phyloP scores from a whole-genome alignment of 2,797 vertebrate genomes.

The Decapterus maruadsi region DNA sequence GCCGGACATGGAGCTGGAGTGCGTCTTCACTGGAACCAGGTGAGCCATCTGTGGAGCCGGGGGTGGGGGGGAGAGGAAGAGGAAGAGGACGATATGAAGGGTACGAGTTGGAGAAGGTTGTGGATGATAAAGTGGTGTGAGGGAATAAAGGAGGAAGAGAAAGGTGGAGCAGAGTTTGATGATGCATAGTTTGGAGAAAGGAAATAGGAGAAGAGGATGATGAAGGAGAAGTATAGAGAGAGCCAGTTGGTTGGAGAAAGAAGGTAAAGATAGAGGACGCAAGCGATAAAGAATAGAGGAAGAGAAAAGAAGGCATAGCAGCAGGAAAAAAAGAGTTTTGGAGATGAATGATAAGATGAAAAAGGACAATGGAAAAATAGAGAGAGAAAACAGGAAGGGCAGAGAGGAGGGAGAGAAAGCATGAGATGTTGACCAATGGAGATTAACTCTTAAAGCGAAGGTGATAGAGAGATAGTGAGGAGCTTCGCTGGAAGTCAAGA shows the following conservation, averaged over 20 bases:
- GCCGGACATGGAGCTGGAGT: conserved; percentile 91
- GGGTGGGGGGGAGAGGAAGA: neutral
- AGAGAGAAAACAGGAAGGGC: neutral
- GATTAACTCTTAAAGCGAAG: neutral
- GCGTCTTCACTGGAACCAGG: conserved; percentile 94
- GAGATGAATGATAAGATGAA: neutral
- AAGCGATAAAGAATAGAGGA: neutral
- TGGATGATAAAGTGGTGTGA: neutral
- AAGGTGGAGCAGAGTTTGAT: neutral
- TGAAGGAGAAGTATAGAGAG: neutral
- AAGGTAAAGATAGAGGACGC: neutral
- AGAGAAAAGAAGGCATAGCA: neutral
- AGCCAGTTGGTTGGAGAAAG: neutral
- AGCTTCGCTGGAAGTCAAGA: neutral
- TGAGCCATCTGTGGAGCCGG: conserved; percentile 87
- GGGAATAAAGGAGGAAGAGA: neutral
- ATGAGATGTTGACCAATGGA: neutral
- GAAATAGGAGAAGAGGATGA: neutral
- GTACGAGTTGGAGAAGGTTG: neutral
- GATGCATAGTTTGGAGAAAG: neutral
- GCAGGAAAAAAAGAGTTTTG: neutral
- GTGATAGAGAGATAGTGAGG: neutral
- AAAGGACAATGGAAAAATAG: neutral
- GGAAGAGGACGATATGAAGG: neutral
- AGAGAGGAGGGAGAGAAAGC: neutral